A percentile compares a stretch with the other conserved stretches of the same genome.
Evolutionary conservation across 2,888 invertebrate species (phyloP).

Genomic region (Ectemnius continuus): DNA sequence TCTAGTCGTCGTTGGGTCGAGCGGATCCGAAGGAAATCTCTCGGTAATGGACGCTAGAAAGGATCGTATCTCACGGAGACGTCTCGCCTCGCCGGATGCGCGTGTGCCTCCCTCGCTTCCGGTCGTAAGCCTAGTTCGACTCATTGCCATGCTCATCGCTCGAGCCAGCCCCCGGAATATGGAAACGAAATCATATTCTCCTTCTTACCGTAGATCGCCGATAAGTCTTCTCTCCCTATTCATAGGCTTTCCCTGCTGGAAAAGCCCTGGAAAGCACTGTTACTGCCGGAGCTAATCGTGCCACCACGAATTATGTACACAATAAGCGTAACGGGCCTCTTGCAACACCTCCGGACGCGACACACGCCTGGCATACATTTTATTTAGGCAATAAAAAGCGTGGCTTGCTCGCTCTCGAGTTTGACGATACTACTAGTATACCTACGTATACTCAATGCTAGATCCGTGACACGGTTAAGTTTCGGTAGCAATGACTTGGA

Average conservation of each 20-base stretch:
- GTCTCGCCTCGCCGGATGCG: constrained; percentile 72
- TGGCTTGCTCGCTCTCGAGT: no score
- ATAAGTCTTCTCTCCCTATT: constrained; percentile 48
- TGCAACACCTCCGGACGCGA: no score
- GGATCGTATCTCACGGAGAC: constrained; percentile 57
- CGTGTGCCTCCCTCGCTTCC: constrained; percentile 72
- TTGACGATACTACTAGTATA: no score
- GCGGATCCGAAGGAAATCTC: constrained; percentile 37
- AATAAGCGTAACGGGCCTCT: no score
- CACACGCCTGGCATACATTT: no score
- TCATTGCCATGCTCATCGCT: constrained; percentile 70
- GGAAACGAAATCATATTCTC: constrained; percentile 72
- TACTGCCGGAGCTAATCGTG: no score
- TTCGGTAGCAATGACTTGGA: no score
- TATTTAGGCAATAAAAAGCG: no score
- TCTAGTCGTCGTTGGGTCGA: constrained; percentile 28
- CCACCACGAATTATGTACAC: no score
- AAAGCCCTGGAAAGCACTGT: no score
- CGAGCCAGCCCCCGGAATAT: constrained; percentile 69
- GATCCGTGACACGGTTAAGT: no score
- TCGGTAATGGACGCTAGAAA: constrained; percentile 45
- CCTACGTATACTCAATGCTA: no score
- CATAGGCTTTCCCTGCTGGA: neutral
- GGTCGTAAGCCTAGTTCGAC: constrained; percentile 59
- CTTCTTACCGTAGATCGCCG: constrained; percentile 58